Base-by-base conservation (phyloP, 1,140 invertebrate species). In the Papilio polyxenes region DNA sequence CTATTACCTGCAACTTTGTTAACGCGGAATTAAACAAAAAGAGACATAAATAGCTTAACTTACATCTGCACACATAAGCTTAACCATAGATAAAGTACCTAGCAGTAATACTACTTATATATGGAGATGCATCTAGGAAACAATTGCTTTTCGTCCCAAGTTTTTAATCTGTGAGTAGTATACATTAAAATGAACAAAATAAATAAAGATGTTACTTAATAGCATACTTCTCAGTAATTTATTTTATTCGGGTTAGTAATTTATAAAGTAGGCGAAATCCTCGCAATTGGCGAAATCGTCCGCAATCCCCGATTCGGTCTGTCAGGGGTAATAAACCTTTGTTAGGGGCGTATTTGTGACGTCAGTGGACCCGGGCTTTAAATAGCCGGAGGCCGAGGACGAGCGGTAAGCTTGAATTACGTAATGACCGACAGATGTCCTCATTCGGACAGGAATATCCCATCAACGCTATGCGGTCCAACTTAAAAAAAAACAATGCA, bases 391-490 rank as follows among this genome's bases (percentile, higher is more conserved):
- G 82, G 44, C 77, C n/a, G 69, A 75, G 82, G 79, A 44, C 72
- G 72, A 7, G 23, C 72, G 72, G 72, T 75, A 75, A 75, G 15
- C 74, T 40, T 75, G 15, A 11, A 15, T 75, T 77, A 77, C 48
- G 48, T 77, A 51, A 87, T 84, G 84, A 87, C 83, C 76, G 83
- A 77, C 82, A 82, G 82, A 85, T 85, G 86, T 87, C 85, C 85
- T 82, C 85, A 84, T 84, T 86, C 82, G 80, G 83, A 85, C 84
- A 83, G 84, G 83, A 87, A 87, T 87, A 84, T 84, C 83, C 82
- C 81, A 59, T 83, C 79, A 77, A 62, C 74, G 72, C 74, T 53
- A 48, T 44, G 23, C 44, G 82, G 83, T 31, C 37, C 80, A 82
- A 80, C 76, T 80, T 17, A 31, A 23, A 23, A 59, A 69, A n/a